Evolutionary conservation across 30 jellyfish, hydroid and myxozoan species (phyloP).

Genomic region (Aurelia sp.): DNA sequence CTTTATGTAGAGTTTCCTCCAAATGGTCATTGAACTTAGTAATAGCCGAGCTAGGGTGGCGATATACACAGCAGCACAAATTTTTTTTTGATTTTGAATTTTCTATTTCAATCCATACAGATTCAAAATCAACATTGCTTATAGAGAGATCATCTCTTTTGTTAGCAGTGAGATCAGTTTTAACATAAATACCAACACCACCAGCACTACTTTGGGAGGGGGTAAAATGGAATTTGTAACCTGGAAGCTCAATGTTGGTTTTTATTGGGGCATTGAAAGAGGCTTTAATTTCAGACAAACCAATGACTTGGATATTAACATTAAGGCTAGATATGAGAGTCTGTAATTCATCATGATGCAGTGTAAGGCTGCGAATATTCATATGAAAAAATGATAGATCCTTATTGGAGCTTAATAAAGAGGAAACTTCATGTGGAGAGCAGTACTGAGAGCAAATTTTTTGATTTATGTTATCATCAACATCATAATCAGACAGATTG

Average conservation of each 20-base stretch:
- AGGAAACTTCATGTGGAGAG: too few relatives aligned
- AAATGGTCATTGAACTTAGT: too few relatives aligned
- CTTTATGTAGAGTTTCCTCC: too few relatives aligned
- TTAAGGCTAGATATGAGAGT: slow-evolving; percentile 5
- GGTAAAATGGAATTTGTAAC: slow-evolving; percentile 7
- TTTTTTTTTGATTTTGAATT: too few relatives aligned
- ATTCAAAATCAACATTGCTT: neutral
- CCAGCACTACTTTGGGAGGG: slow-evolving; percentile 45
- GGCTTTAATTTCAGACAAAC: slow-evolving; percentile 29
- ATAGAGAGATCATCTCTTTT: slow-evolving; percentile 32
- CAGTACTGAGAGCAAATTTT: neutral
- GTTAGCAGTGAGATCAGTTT: slow-evolving; percentile 38
- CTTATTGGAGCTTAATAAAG: neutral
- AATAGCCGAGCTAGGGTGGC: too few relatives aligned
- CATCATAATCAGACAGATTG: slow-evolving; percentile 35
- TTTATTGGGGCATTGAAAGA: neutral
- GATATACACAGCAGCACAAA: too few relatives aligned
- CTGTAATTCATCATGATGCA: slow-evolving; percentile 30
- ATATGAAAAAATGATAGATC: neutral
- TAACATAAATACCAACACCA: slow-evolving; percentile 33
- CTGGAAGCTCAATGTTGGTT: slow-evolving; percentile 28
- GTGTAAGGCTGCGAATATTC: slow-evolving; percentile 27
- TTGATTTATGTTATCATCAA: slow-evolving; percentile 9
- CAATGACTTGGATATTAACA: slow-evolving; percentile 6
- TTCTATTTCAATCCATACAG: neutral